Evolutionary conservation across 2,113 vertebrate species (phyloP).

Genomic region (Chaenogobius annularis): DNA sequence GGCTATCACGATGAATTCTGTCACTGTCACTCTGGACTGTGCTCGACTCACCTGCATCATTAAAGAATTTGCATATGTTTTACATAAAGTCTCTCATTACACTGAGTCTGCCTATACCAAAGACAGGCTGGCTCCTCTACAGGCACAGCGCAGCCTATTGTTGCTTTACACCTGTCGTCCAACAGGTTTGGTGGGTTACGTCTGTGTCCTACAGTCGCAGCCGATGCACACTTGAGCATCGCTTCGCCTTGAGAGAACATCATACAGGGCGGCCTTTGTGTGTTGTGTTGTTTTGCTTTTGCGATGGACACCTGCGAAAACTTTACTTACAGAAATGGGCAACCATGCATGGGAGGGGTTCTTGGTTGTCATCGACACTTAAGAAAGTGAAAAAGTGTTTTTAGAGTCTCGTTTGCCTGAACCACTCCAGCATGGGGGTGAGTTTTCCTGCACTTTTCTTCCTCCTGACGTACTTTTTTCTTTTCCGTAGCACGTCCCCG

Average conservation of each 20-base stretch:
- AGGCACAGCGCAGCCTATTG: constrained; percentile 33
- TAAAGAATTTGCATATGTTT: constrained; percentile 35
- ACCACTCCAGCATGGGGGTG: constrained; percentile 34
- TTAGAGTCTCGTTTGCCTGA: constrained; percentile 25
- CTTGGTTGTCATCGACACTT: neutral
- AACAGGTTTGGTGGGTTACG: constrained; percentile 61
- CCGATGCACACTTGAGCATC: constrained; percentile 12
- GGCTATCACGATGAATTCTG: neutral
- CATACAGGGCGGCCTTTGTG: neutral
- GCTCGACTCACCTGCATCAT: constrained; percentile 19
- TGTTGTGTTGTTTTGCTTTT: neutral
- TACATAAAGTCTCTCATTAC: constrained; percentile 40
- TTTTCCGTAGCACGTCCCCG: constrained; percentile 84
- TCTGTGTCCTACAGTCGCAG: neutral
- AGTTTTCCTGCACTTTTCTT: constrained; percentile 26
- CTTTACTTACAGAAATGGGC: constrained; percentile 33
- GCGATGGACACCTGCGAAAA: constrained; percentile 14
- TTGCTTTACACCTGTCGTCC: constrained; percentile 50
- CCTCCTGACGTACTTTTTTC: constrained; percentile 56
- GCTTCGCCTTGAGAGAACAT: constrained; percentile 8
- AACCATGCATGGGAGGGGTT: constrained; percentile 15
- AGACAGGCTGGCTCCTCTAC: constrained; percentile 19
- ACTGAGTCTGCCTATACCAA: neutral
- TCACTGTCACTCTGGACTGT: neutral
- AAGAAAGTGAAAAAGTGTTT: constrained; percentile 15